Base-by-base conservation (phyloP, 2,797 vertebrate genomes). In the Myripristis murdjan region DNA sequence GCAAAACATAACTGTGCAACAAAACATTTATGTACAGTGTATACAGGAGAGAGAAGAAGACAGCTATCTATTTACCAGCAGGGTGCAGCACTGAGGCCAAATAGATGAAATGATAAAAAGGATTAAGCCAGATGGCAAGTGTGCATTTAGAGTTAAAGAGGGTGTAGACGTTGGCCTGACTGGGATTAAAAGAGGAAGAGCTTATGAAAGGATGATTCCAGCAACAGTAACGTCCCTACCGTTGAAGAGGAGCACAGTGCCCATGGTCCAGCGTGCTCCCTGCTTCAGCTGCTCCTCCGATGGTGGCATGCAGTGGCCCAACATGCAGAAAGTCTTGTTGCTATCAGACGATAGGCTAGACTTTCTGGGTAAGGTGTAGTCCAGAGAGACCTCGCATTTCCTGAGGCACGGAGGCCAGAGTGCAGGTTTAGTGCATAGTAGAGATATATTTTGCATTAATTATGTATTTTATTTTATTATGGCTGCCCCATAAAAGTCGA, bases 291-390 rank as follows among this genome's bases (percentile, higher is more conserved):
- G 56, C 28, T 98, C 97, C 88, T 97, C 97, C 79, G 95, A 93
- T 12, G 94, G 86, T 0, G 94, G 88, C 0, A 82, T 56, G 73
- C 93, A 95, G 84, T 99, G 96, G 62, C 98, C 98, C 81, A 98
- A 81, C 97, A 99, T 96, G 85, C 97, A 98, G 91, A 97, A 97
- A 2, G 97, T 97, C 92, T 97, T 99, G 92, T 97, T 98, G 90
- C 94, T 97, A 81, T 99, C 98, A 16, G 98, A 97, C 18, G 98
- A 97, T 37, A 98, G 93, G 67, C 95, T 97, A 84, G 96, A 95
- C 93, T 97, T 99, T 77, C 97, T 95, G 64, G 98, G 97, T 37
- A 97, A 91, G 1, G 94, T 93, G 54, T 98, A 99, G 93, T 98
- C 97, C 89, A 99, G 92, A 70, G 94, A 95, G 72, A 98, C 94